Percentiles rank a stretch among this genome's conserved stretches.
Conservation (phyloP, 2,888 invertebrate species). For the Torymus texanus region DNA sequence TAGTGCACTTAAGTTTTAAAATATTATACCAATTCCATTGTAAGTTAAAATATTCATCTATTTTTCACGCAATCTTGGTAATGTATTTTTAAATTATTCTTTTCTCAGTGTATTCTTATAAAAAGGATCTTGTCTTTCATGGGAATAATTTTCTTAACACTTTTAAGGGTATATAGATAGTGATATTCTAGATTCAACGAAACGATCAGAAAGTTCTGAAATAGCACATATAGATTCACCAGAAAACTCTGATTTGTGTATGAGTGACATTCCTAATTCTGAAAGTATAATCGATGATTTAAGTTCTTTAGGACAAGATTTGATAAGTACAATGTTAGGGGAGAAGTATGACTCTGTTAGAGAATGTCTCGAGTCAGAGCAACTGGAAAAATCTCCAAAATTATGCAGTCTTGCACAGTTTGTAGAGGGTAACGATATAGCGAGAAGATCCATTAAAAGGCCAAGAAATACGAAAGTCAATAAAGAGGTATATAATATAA, state of each 20-base stretch:
- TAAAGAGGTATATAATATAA: constrained; percentile 61
- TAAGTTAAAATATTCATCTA: too few relatives aligned
- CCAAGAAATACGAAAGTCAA: constrained; percentile 59
- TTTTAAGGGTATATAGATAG: constrained; percentile 70
- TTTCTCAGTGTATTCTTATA: constrained; percentile 33
- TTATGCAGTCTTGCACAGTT: constrained; percentile 89
- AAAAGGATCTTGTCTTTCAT: constrained; percentile 24
- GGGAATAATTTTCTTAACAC: constrained; percentile 65
- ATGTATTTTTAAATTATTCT: background rate
- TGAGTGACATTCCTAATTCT: constrained; percentile 85
- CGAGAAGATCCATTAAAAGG: constrained; percentile 84
- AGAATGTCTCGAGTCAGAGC: constrained; percentile 77
- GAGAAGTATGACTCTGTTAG: constrained; percentile 80
- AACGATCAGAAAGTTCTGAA: constrained; percentile 68
- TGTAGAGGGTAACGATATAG: constrained; percentile 89
- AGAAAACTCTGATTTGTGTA: constrained; percentile 84
- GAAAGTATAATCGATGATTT: constrained; percentile 88
- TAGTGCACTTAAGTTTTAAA: too few relatives aligned
- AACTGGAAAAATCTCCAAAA: constrained; percentile 78
- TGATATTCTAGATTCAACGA: constrained; percentile 70
- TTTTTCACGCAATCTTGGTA: too few relatives aligned
- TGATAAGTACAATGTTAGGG: constrained; percentile 82
- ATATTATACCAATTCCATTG: too few relatives aligned
- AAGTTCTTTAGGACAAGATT: constrained; percentile 83
- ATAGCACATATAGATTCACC: constrained; percentile 90